These are phyloP conservation scores for Larimichthys crocea DNA, from an alignment of 2,113 vertebrate genomes.

Conservation along the genomic window DNA sequence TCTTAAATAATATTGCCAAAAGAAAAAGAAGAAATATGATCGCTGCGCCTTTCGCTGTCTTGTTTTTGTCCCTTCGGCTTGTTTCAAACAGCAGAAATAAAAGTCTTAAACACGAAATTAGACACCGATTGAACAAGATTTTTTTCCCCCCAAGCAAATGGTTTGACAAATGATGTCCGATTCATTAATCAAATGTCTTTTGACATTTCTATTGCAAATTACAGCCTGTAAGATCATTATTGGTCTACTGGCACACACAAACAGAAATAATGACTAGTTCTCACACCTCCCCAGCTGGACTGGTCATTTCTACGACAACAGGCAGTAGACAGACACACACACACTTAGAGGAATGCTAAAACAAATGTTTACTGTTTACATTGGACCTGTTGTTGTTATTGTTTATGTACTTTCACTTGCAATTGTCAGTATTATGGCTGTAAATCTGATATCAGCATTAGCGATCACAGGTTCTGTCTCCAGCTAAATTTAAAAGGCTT, in stretches of 20 bases:
- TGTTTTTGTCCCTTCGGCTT: neutral
- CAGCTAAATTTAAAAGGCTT: neutral
- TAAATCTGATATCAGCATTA: constrained; percentile 49
- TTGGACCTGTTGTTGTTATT: constrained; percentile 52
- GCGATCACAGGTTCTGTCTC: constrained; percentile 14
- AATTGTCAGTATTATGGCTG: constrained; percentile 42
- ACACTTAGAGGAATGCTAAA: constrained; percentile 50
- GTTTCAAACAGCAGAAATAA: neutral
- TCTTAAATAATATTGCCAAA: neutral
- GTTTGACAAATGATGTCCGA: neutral
- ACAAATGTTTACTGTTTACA: constrained; percentile 71
- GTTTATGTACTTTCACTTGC: constrained; percentile 58
- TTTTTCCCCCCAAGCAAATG: neutral
- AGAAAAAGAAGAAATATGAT: constrained; percentile 5
- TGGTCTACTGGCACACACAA: neutral
- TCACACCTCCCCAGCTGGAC: constrained; percentile 71
- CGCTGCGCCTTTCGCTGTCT: neutral
- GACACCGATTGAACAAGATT: neutral
- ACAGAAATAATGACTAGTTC: constrained; percentile 19
- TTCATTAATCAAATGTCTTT: neutral
- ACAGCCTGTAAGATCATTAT: constrained; percentile 10
- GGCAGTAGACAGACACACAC: constrained; percentile 1
- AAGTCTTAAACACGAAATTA: neutral
- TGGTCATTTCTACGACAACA: constrained; percentile 47
- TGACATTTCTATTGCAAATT: neutral